Conservation (phyloP, 2,113 vertebrate species). For the Abramis brama region DNA sequence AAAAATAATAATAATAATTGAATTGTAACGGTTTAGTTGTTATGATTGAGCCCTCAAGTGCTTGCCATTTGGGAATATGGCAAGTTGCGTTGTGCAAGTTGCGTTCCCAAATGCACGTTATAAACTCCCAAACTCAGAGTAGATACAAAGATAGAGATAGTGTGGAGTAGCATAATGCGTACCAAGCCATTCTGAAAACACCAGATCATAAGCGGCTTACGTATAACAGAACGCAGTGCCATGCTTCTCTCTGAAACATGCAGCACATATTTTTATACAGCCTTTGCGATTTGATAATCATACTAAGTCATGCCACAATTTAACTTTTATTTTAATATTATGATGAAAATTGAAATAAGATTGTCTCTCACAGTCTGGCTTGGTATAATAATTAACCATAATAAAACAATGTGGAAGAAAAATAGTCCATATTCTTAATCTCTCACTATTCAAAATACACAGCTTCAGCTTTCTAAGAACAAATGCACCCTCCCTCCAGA, state of each 20-base stretch:
- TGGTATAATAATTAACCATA: slow-evolving; percentile 2
- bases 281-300: too few species aligned
- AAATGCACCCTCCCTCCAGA: background rate
- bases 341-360: background rate
- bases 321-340: background rate
- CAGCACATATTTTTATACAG: too few species aligned
- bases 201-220: background rate
- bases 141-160: background rate
- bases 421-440: background rate
- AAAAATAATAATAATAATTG: too few species aligned
- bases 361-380: background rate
- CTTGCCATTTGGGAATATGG: background rate
- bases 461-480: background rate
- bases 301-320: too few species aligned
- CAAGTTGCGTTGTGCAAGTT: background rate
- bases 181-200: background rate
- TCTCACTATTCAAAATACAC: background rate
- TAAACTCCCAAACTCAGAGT: background rate
- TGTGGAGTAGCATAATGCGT: background rate
- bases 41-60: too few species aligned
- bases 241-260: too few species aligned
- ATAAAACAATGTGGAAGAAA: background rate
- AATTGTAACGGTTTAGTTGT: too few species aligned
- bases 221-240: background rate
- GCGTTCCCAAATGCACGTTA: background rate